Percentiles rank a stretch among this genome's conserved stretches.
These are phyloP conservation scores for Drosophila meridiana DNA, from an alignment of 2,888 invertebrate genomes.

Conservation along the genomic window DNA sequence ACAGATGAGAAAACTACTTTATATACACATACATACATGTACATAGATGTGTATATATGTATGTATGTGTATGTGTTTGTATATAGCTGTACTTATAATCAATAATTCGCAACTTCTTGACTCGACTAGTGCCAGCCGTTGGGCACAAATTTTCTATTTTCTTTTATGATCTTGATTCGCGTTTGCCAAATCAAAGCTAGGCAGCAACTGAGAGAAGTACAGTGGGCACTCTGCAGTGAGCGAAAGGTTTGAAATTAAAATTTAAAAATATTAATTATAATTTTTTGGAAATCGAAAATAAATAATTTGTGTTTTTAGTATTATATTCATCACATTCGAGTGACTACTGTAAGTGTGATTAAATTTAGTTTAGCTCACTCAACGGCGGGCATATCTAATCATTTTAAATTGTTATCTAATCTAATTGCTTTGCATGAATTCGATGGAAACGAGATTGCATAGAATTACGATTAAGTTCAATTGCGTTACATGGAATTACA, in stretches of 20 bases:
- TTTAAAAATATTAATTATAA: not conserved
- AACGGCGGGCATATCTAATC: constrained; percentile 47
- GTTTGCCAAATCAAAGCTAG: constrained; percentile 5
- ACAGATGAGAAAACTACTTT: constrained; percentile 23
- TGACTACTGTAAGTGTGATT: constrained; percentile 1
- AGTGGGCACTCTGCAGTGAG: not conserved
- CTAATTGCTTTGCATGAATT: constrained; percentile 27
- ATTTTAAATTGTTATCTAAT: constrained; percentile 39
- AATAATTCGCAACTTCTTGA: constrained; percentile 60
- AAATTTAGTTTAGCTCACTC: constrained; percentile 11
- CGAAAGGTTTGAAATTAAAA: not conserved
- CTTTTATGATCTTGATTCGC: constrained; percentile 16
- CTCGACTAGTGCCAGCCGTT: constrained; percentile 14
- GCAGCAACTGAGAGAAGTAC: not conserved
- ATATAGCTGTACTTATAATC: constrained; percentile 44
- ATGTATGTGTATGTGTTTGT: not conserved
- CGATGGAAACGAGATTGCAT: constrained; percentile 14
- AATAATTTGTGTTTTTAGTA: not conserved
- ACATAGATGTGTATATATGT: no score
- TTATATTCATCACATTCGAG: not conserved
- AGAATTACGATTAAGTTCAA: constrained; percentile 29
- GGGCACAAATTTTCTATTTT: not conserved
- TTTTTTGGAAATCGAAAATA: no score
- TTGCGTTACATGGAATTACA: constrained; percentile 13
- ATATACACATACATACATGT: no score